These are phyloP conservation scores for Galemys pyrenaicus DNA, from an alignment of 2,113 vertebrate genomes.

Conservation along the genomic window DNA sequence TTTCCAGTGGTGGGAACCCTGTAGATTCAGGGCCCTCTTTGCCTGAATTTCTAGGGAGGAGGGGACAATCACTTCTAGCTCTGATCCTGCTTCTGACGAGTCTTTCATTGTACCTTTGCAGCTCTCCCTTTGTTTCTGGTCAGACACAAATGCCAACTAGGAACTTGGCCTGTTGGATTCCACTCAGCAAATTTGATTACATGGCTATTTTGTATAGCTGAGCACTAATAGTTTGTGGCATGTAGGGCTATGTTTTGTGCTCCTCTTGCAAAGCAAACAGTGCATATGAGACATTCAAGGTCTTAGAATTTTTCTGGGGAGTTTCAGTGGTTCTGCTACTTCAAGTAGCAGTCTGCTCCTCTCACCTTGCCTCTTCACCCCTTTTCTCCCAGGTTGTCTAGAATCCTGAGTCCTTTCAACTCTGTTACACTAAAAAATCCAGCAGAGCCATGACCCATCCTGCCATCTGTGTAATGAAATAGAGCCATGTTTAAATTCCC, in stretches of 20 bases:
- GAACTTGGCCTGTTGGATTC: background rate
- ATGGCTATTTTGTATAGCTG: background rate
- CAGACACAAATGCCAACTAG: background rate
- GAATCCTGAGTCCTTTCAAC: background rate
- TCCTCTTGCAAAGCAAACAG: background rate
- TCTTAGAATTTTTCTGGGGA: background rate
- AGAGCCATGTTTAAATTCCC: slow-evolving; percentile 4
- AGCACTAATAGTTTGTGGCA: background rate
- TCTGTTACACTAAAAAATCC: background rate
- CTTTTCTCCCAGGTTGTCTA: background rate
- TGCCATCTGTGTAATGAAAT: background rate
- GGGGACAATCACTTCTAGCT: background rate
- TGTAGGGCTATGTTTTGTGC: background rate
- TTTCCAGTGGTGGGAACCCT: background rate
- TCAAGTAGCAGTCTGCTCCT: background rate
- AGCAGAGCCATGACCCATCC: background rate
- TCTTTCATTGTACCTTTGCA: background rate
- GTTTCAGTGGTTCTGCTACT: background rate
- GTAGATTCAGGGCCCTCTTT: background rate
- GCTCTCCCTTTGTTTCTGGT: slow-evolving; percentile 14
- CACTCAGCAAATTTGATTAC: background rate
- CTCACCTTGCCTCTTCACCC: background rate
- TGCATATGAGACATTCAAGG: background rate
- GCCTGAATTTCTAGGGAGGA: background rate
- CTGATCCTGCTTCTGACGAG: background rate